A percentile compares a stretch with the other conserved stretches of the same genome.
phyloP scores from a whole-genome alignment of 2,797 vertebrate genomes.

The Chloroceryle amazona region DNA sequence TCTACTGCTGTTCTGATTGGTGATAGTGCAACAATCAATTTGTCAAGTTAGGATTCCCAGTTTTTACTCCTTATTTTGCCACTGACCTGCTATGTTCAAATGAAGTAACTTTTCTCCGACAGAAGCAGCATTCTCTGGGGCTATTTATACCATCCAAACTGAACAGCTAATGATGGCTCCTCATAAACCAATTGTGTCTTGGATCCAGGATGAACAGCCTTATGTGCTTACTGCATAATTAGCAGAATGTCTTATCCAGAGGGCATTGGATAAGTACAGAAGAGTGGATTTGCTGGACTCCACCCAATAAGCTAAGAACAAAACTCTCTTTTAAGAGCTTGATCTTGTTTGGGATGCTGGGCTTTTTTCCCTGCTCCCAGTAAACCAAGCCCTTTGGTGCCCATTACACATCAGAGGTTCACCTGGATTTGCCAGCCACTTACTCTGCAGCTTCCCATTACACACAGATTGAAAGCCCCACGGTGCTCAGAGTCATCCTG shows the following conservation, averaged over 20 bases:
- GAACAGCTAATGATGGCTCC: neutral
- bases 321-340: neutral
- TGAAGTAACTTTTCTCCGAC: neutral
- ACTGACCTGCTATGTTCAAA: neutral
- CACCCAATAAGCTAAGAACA: neutral
- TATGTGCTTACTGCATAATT: neutral
- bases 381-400: neutral
- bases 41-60: rapidly evolving
- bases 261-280: neutral
- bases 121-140: neutral
- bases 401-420: neutral
- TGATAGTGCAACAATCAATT: neutral
- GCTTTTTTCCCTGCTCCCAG: neutral
- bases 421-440: neutral
- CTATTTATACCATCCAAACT: neutral
- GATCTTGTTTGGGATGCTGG: neutral
- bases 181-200: neutral
- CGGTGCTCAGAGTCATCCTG: slow-evolving; percentile 25
- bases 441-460: slow-evolving; percentile 91
- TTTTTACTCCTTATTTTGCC: neutral
- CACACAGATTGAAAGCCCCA: slow-evolving; percentile 82
- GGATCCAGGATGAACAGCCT: neutral
- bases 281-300: neutral
- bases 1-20: neutral
- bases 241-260: slow-evolving; percentile 4